phyloP scores from a whole-genome alignment of 1,140 invertebrate genomes.

The Ganaspis sp. region DNA sequence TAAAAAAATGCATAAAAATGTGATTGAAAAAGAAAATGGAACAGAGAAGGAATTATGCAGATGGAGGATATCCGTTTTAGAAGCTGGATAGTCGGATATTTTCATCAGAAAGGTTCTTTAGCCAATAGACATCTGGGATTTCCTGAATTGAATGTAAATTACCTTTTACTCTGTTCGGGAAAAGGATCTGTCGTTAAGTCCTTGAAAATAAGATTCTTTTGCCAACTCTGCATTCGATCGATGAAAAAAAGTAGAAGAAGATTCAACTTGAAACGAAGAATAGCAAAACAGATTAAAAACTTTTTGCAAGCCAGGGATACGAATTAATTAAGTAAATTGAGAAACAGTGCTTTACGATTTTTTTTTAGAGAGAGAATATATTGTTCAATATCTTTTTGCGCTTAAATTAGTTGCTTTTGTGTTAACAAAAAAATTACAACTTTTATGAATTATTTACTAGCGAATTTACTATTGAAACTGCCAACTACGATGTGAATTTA shows the following conservation, averaged over 20 bases:
- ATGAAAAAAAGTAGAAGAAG: slow-evolving; percentile 28
- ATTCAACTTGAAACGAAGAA: not conserved
- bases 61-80: slow-evolving; percentile 59
- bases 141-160: slow-evolving; percentile 71
- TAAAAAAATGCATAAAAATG: not conserved
- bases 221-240: not conserved
- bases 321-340: not conserved
- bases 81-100: slow-evolving; percentile 51
- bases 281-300: not conserved
- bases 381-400: too few species aligned
- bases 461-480: not conserved
- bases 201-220: slow-evolving; percentile 61
- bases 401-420: too few species aligned
- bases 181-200: slow-evolving; percentile 67
- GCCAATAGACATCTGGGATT: slow-evolving; percentile 67
- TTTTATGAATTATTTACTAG: not conserved
- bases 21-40: slow-evolving; percentile 52
- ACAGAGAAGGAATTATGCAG: slow-evolving; percentile 63
- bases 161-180: slow-evolving; percentile 62
- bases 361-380: too few species aligned
- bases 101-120: slow-evolving; percentile 58
- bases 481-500: not conserved
- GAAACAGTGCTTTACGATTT: too few species aligned
- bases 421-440: not conserved
- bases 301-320: not conserved